Evolutionary conservation across 2,888 invertebrate species (phyloP), one percentile per base, ranked within the genome.

Genomic region (Mallateleia sp.): DNA sequence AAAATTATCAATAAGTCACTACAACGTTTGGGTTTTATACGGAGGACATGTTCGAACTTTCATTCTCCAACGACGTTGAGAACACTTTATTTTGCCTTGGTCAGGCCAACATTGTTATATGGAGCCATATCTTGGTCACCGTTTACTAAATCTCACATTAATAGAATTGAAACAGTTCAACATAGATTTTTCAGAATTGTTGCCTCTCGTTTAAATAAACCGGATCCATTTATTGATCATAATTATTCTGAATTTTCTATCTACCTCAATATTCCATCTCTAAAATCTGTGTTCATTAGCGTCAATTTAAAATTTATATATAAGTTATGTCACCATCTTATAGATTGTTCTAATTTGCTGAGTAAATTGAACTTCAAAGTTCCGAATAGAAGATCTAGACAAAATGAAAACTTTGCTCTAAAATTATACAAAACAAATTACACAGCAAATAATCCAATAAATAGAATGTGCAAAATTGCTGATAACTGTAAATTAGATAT

Each of bases 111-210:
- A 25, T 11, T 34, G 3, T 22, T 38, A 3, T 69, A 15, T 54
- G 20, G 8, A 11, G 52, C 69, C 4, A 9, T 18, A 7, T 15
- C 45, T 18, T 58, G 58, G 58, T 72, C 71, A 9, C 45, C 72
- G 0, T 58, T 2, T 20, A 7, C n/a, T 25, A 45, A 58, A 8
- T 1, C 4, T 18, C 18, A 58, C 2, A 56, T n/a, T n/a, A n/a
- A n/a, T n/a, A n/a, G n/a, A n/a, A n/a, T n/a, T n/a, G n/a, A n/a
- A n/a, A n/a, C n/a, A 5, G 28, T 58, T 15, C 58, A 58, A 45
- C 58, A 72, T 28, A 56, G 14, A 45, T 58, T 72, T 58, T 72
- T 14, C 45, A 58, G 72, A 72, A 45, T 32, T 2, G n/a, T 47
- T 1, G 18, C 52, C 2, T 4, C 52, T 4, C 32, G 50, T 2